Conservation (phyloP, 2,113 vertebrate genomes). For the Catagonus wagneri region DNA sequence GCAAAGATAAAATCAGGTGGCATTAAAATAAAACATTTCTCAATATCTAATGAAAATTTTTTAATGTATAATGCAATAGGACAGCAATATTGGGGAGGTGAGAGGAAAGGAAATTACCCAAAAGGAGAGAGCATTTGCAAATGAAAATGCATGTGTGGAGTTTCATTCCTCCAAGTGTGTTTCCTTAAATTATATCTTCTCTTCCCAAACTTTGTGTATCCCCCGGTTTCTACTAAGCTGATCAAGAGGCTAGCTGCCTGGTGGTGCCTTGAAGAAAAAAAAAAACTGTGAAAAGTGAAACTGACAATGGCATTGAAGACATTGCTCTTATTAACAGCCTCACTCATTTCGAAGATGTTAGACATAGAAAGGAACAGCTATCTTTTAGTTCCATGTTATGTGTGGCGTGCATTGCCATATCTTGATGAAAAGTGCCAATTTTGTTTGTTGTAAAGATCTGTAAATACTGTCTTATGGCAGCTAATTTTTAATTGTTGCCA, state of each 20-base stretch:
- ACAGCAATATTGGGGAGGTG: background rate
- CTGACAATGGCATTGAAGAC: background rate
- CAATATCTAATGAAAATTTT: background rate
- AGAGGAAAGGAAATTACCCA: background rate
- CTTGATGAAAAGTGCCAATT: background rate
- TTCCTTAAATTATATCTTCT: background rate
- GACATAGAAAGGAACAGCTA: background rate
- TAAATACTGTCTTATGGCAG: background rate
- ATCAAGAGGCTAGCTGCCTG: background rate
- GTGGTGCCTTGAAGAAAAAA: background rate
- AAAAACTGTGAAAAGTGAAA: background rate
- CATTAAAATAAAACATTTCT: constrained; percentile 47
- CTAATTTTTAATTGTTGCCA: background rate
- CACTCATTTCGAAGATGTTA: background rate
- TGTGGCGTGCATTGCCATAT: background rate
- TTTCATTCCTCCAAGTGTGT: background rate
- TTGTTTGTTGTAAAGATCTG: background rate
- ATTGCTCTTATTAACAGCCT: background rate
- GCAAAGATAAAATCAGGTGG: constrained; percentile 71
- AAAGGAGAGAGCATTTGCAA: background rate
- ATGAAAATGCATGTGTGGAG: accelerated
- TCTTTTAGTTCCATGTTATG: accelerated
- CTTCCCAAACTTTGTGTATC: background rate
- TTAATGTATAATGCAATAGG: background rate
- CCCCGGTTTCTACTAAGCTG: background rate